Evolutionary conservation across 2,888 invertebrate species (phyloP).

Genomic region (Ochlodes sylvanus): DNA sequence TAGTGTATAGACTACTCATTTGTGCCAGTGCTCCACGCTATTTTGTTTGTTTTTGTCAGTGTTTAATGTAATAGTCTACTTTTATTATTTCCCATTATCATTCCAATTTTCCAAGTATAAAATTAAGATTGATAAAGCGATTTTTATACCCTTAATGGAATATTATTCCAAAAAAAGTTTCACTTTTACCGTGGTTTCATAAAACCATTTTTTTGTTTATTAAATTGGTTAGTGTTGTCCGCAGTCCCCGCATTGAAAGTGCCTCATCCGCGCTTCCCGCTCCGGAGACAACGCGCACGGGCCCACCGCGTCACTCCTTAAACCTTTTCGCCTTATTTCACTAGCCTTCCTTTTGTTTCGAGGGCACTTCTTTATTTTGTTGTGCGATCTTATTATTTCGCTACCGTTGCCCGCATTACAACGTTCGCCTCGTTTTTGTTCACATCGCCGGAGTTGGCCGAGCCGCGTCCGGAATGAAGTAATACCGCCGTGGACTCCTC

Average conservation of each 20-base stretch:
- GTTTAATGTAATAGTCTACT: too few species aligned
- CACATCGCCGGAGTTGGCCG: slow-evolving; percentile 52
- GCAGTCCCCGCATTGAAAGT: slow-evolving; percentile 35
- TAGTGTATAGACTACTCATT: too few species aligned
- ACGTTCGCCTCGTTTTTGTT: slow-evolving; percentile 75
- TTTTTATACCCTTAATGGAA: too few species aligned
- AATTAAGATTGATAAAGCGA: too few species aligned
- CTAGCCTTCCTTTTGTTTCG: slow-evolving; percentile 81
- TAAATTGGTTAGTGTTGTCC: neutral
- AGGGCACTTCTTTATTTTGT: slow-evolving; percentile 82
- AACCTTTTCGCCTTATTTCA: slow-evolving; percentile 83
- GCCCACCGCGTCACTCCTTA: slow-evolving; percentile 82
- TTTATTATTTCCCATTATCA: too few species aligned
- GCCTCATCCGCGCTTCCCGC: slow-evolving; percentile 56
- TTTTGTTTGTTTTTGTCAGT: too few species aligned
- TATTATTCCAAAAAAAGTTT: too few species aligned
- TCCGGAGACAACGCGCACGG: slow-evolving; percentile 73
- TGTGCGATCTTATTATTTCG: slow-evolving; percentile 84
- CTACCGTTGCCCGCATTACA: slow-evolving; percentile 81
- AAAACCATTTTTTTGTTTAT: too few species aligned
- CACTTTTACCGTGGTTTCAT: too few species aligned
- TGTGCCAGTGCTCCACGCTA: too few species aligned
- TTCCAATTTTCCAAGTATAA: too few species aligned
- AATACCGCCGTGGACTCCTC: slow-evolving; percentile 74
- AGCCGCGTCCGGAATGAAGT: slow-evolving; percentile 78